A percentile compares a stretch with the other conserved stretches of the same genome.
These are phyloP conservation scores for Drosophila santomea DNA, from an alignment of 1,140 invertebrate species.

Conservation along the genomic window DNA sequence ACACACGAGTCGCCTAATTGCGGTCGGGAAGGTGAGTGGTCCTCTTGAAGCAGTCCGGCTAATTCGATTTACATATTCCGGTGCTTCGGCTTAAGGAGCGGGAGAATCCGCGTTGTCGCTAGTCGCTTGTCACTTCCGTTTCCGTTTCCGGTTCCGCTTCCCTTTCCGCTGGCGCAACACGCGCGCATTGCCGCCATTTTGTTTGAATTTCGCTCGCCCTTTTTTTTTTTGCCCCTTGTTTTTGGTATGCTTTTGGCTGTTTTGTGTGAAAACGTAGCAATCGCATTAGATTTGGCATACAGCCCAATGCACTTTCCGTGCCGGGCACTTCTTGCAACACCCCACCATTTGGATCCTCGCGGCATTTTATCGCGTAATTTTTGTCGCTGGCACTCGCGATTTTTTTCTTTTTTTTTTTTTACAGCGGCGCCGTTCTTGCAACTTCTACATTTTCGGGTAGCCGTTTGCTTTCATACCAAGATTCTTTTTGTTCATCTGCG, in stretches of 20 bases:
- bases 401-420: conserved; percentile 25
- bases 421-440: conserved; percentile 34
- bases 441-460: conserved; percentile 52
- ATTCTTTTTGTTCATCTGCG: conserved; percentile 60
- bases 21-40: conserved; percentile 65
- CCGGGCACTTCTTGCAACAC: not conserved
- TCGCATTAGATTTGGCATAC: conserved; percentile 83
- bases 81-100: conserved; percentile 2
- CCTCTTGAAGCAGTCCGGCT: conserved; percentile 6
- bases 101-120: conserved; percentile 55
- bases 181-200: conserved; percentile 73
- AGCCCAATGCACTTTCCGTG: conserved; percentile 77
- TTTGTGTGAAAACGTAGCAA: conserved; percentile 68
- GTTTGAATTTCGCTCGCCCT: conserved; percentile 18
- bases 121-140: conserved; percentile 60
- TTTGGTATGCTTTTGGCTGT: conserved; percentile 44
- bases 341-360: conserved; percentile 5
- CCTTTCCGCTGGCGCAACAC: conserved; percentile 63
- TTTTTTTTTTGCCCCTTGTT: conserved; percentile 20
- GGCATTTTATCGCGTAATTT: conserved; percentile 49
- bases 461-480: conserved; percentile 52
- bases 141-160: conserved; percentile 45
- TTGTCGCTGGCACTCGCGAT: conserved; percentile 29
- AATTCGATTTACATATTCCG: conserved; percentile 67
- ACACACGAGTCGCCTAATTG: conserved; percentile 68